A percentile compares a stretch with the other conserved stretches of the same genome.
These are phyloP conservation scores for Etheostoma spectabile DNA, from an alignment of 2,113 vertebrate genomes.

Conservation along the genomic window DNA sequence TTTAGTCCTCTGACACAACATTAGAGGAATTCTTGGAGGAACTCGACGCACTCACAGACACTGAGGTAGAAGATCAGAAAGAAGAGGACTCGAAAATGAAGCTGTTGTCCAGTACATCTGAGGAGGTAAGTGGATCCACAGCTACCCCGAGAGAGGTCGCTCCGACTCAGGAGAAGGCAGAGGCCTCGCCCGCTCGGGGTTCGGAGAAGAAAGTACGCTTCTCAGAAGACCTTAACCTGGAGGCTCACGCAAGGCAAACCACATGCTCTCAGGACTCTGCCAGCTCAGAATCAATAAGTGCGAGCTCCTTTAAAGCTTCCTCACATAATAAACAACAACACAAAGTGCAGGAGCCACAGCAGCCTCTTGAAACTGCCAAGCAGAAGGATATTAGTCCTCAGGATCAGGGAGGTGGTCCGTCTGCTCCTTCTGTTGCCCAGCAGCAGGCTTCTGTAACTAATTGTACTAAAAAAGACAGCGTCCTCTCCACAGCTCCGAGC, in stretches of 20 bases:
- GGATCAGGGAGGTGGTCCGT: slow-evolving; percentile 47
- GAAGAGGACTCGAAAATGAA: slow-evolving; percentile 51
- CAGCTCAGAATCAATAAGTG: slow-evolving; percentile 51
- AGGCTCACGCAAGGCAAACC: slow-evolving; percentile 32
- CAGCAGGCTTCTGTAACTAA: slow-evolving; percentile 52
- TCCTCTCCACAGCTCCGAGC: slow-evolving; percentile 15
- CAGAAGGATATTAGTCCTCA: slow-evolving; percentile 41
- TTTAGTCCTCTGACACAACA: slow-evolving; percentile 71
- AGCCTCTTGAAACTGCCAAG: slow-evolving; percentile 31
- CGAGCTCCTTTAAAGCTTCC: slow-evolving; percentile 53
- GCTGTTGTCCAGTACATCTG: slow-evolving; percentile 3
- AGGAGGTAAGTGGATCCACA: slow-evolving; percentile 28
- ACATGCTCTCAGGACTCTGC: slow-evolving; percentile 37
- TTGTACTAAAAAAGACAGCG: slow-evolving; percentile 49
- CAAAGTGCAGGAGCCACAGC: slow-evolving; percentile 17
- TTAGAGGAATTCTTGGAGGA: slow-evolving; percentile 84
- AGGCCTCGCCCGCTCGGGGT: slow-evolving; percentile 36
- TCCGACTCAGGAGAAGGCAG: slow-evolving; percentile 25
- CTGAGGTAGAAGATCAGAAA: slow-evolving; percentile 63
- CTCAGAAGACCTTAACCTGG: slow-evolving; percentile 75
- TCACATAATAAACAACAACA: slow-evolving; percentile 46
- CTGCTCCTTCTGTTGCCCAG: slow-evolving; percentile 29
- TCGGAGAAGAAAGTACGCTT: slow-evolving; percentile 84
- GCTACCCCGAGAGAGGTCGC: slow-evolving; percentile 34
- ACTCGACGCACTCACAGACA: slow-evolving; percentile 77